Evolutionary conservation across 2,113 vertebrate species (phyloP).

Genomic region (Seriola rivoliana): DNA sequence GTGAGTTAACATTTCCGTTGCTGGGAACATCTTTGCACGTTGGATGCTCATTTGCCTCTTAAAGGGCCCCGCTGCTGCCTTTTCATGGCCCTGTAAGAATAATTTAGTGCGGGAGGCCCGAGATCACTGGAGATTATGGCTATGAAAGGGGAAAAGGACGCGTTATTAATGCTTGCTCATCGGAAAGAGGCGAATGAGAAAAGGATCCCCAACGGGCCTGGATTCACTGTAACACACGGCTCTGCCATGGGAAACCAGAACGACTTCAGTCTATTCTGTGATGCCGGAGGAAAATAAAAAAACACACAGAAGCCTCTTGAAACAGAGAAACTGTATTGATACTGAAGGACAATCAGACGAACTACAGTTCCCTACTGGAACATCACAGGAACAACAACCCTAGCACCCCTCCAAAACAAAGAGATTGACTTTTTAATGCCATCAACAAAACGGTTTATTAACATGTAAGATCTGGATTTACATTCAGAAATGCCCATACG

Average conservation of each 20-base stretch:
- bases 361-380: conserved; percentile 15
- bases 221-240: conserved; percentile 48
- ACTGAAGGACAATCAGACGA: background rate
- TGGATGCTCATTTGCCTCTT: conserved; percentile 76
- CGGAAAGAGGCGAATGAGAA: conserved; percentile 41
- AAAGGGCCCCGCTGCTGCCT: conserved; percentile 71
- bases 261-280: conserved; percentile 38
- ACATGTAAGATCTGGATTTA: too few relatives aligned
- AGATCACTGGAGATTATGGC: conserved; percentile 71
- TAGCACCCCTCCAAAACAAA: too few relatives aligned
- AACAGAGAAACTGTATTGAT: background rate
- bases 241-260: conserved; percentile 44
- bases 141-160: conserved; percentile 66
- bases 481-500: too few relatives aligned
- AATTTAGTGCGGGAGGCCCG: conserved; percentile 73
- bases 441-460: too few relatives aligned
- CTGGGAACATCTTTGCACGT: conserved; percentile 69
- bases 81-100: conserved; percentile 74
- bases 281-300: background rate
- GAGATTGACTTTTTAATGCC: too few relatives aligned
- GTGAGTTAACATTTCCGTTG: conserved; percentile 68
- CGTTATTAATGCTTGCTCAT: conserved; percentile 73
- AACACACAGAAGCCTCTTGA: background rate
- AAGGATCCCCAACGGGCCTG: conserved; percentile 23
- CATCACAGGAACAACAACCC: too few relatives aligned